Evolutionary conservation across 2,888 invertebrate species (phyloP).

Genomic region (Corbicula japonica): DNA sequence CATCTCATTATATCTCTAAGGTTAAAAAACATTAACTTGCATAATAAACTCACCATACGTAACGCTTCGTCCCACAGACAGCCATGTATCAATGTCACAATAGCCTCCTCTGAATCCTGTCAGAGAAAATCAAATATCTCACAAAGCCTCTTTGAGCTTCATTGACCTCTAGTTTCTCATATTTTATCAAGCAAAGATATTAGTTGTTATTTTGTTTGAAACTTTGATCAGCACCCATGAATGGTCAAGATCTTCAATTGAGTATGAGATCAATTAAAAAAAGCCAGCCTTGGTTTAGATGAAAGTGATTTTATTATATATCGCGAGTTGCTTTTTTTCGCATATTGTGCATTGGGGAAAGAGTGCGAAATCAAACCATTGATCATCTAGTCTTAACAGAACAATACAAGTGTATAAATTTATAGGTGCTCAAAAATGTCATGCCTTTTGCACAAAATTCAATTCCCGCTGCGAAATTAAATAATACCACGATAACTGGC

Average conservation of each 20-base stretch:
- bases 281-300: neutral
- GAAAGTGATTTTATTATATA: neutral
- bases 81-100: slow-evolving; percentile 90
- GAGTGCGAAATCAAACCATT: too few relatives aligned
- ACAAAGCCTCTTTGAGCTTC: neutral
- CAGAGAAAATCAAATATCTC: slow-evolving; percentile 1
- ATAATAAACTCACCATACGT: slow-evolving; percentile 88
- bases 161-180: neutral
- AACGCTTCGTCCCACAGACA: slow-evolving; percentile 91
- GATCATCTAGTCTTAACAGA: too few relatives aligned
- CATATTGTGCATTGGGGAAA: too few relatives aligned
- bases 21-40: neutral
- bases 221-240: neutral
- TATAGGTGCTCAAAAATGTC: too few relatives aligned
- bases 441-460: too few relatives aligned
- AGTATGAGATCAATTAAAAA: neutral
- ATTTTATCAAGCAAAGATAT: neutral
- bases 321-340: too few relatives aligned
- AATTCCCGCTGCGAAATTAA: too few relatives aligned
- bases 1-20: neutral
- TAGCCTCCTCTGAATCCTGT: slow-evolving; percentile 89
- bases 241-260: neutral
- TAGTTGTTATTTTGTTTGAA: neutral
- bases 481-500: too few relatives aligned
- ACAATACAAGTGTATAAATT: too few relatives aligned